Percentiles rank a stretch among this genome's conserved stretches.
These are phyloP conservation scores for Xanthostigma xanthostigma DNA, from an alignment of 2,888 invertebrate genomes.

Conservation along the genomic window DNA sequence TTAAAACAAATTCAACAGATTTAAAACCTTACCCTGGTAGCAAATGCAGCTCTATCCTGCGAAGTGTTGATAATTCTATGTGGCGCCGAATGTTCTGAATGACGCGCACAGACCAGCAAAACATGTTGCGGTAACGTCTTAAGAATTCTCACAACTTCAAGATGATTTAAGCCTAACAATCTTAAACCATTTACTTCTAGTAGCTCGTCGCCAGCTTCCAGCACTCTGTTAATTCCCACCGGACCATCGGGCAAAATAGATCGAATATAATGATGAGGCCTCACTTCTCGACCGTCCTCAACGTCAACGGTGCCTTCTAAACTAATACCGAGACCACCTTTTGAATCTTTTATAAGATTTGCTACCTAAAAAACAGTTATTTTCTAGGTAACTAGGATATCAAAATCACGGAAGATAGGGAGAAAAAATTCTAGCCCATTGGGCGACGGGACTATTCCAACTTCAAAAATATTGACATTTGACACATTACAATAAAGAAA, in stretches of 20 bases:
- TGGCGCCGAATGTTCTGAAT: conserved; percentile 32
- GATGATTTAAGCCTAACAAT: conserved; percentile 75
- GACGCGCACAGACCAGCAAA: conserved; percentile 63
- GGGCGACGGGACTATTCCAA: too few species aligned
- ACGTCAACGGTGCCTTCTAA: conserved; percentile 89
- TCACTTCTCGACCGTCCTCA: conserved; percentile 71
- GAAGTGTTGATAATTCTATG: conserved; percentile 46
- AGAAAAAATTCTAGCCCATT: too few species aligned
- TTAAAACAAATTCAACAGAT: conserved; percentile 4
- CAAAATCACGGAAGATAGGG: not conserved
- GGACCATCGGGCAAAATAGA: conserved; percentile 80
- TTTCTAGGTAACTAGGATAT: not conserved
- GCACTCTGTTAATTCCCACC: conserved; percentile 58
- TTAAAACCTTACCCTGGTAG: conserved; percentile 44
- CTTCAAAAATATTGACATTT: too few species aligned
- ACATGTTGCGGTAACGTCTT: conserved; percentile 72
- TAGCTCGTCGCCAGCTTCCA: conserved; percentile 78
- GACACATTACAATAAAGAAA: too few species aligned
- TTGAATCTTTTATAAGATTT: conserved; percentile 65
- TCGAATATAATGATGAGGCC: conserved; percentile 85
- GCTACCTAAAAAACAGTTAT: conserved; percentile 46
- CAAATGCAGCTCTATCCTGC: conserved; percentile 48
- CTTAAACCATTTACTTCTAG: conserved; percentile 75
- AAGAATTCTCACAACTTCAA: conserved; percentile 75
- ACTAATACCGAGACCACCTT: conserved; percentile 79